Evolutionary conservation across 2,888 invertebrate genomes (phyloP).

Genomic region (Hipparchia sbordonii): DNA sequence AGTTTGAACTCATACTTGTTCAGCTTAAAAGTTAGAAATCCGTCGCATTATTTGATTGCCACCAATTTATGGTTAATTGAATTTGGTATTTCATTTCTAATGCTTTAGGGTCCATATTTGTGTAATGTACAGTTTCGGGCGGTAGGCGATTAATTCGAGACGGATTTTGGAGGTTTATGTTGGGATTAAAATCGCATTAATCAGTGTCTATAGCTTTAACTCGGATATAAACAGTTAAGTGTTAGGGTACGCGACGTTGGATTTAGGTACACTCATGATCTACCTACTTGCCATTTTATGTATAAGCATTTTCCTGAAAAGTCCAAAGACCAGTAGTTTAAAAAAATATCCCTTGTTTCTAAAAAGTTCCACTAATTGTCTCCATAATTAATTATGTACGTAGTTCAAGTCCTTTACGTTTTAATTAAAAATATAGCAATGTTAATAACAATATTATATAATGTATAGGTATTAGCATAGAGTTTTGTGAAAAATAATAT

Average conservation of each 20-base stretch:
- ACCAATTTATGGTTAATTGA: conserved; percentile 38
- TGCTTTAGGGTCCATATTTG: conserved; percentile 57
- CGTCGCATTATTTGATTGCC: conserved; percentile 49
- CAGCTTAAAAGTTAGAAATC: conserved; percentile 73
- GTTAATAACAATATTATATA: too few species aligned
- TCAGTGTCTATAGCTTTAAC: conserved; percentile 84
- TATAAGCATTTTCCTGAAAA: too few species aligned
- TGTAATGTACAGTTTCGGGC: conserved; percentile 72
- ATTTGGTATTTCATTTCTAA: conserved; percentile 49
- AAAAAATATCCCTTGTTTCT: too few species aligned
- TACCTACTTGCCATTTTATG: conserved; percentile 10
- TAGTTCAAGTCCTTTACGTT: too few species aligned
- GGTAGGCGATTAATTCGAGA: conserved; percentile 79
- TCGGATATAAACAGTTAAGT: conserved; percentile 82
- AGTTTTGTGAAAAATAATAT: too few species aligned
- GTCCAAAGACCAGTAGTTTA: neutral
- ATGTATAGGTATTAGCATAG: too few species aligned
- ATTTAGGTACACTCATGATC: conserved; percentile 60
- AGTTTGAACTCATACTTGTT: conserved; percentile 72
- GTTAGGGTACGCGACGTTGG: conserved; percentile 75
- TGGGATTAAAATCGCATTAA: conserved; percentile 87
- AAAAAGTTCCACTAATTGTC: too few species aligned
- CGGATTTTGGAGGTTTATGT: conserved; percentile 85
- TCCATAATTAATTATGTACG: too few species aligned
- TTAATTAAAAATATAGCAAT: too few species aligned